phyloP scores from a whole-genome alignment of 1,140 invertebrate genomes.

The Psilanteris sp. region DNA sequence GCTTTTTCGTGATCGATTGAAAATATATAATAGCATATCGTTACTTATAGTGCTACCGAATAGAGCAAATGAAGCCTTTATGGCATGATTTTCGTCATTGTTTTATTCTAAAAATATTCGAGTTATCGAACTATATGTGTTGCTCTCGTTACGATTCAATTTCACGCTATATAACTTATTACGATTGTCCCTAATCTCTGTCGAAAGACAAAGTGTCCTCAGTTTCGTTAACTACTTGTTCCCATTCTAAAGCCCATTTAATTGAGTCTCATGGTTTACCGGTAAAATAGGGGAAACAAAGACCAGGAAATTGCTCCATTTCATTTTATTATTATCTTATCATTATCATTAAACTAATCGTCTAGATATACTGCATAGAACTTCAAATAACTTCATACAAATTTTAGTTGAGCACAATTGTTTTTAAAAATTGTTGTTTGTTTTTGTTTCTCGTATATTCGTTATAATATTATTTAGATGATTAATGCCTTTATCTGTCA shows the following conservation, averaged over 20 bases:
- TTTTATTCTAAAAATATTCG: slow-evolving; percentile 58
- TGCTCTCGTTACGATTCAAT: slow-evolving; percentile 46
- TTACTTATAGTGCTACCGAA: background rate
- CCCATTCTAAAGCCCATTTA: slow-evolving; percentile 53
- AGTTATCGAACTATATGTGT: slow-evolving; percentile 53
- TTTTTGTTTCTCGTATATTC: no score
- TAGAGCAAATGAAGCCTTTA: slow-evolving; percentile 33
- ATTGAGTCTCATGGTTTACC: slow-evolving; percentile 24
- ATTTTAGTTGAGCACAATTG: no score
- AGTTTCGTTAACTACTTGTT: slow-evolving; percentile 58
- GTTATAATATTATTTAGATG: no score
- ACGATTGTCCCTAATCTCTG: slow-evolving; percentile 64
- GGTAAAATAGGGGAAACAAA: slow-evolving; percentile 22
- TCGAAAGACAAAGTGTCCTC: slow-evolving; percentile 42
- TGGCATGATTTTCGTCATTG: slow-evolving; percentile 16
- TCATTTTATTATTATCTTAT: no score
- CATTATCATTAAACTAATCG: no score
- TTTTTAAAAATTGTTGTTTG: no score
- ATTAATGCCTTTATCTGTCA: no score
- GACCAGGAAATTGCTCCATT: background rate
- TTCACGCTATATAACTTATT: slow-evolving; percentile 55
- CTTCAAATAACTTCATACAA: no score
- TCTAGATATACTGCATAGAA: no score
- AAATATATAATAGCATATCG: slow-evolving; percentile 47
- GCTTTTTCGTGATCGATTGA: slow-evolving; percentile 29